Percentiles rank a stretch among this genome's conserved stretches.
These are phyloP conservation scores for Hydractinia echinata DNA, from an alignment of 30 jellyfish, hydroid and myxozoan genomes.

Conservation along the genomic window DNA sequence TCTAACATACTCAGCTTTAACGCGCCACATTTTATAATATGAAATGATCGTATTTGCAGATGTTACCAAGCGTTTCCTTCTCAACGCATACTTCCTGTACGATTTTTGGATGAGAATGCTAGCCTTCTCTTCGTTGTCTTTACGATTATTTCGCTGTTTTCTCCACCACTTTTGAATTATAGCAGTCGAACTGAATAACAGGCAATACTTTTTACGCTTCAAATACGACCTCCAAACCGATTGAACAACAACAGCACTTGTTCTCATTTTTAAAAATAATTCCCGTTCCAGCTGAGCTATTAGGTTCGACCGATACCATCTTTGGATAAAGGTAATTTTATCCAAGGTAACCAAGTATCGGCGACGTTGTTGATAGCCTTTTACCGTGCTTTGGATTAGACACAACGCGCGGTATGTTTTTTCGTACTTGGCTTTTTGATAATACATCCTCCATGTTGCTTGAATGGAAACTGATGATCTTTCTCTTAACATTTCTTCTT, in stretches of 20 bases:
- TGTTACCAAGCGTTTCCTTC: neutral
- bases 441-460: constrained; percentile 1
- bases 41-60: constrained; percentile 18
- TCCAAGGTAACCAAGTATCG: too few relatives aligned
- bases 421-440: neutral
- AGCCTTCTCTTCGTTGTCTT: constrained; percentile 24
- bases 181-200: neutral
- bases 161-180: constrained; percentile 16
- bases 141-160: neutral
- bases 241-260: neutral
- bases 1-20: constrained; percentile 10
- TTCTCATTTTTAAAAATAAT: too few relatives aligned
- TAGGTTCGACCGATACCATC: too few relatives aligned
- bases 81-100: constrained; percentile 24
- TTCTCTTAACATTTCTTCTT: neutral
- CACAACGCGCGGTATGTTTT: too few relatives aligned
- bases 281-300: too few relatives aligned
- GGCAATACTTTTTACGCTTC: neutral
- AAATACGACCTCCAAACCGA: neutral
- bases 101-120: constrained; percentile 30
- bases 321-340: too few relatives aligned
- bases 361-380: too few relatives aligned
- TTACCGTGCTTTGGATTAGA: too few relatives aligned
- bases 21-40: constrained; percentile 13
- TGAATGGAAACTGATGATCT: constrained; percentile 17